Percentiles rank a stretch among this genome's conserved stretches.
phyloP scores from a whole-genome alignment of 1,140 invertebrate species.

The Cataglyphis hispanica region DNA sequence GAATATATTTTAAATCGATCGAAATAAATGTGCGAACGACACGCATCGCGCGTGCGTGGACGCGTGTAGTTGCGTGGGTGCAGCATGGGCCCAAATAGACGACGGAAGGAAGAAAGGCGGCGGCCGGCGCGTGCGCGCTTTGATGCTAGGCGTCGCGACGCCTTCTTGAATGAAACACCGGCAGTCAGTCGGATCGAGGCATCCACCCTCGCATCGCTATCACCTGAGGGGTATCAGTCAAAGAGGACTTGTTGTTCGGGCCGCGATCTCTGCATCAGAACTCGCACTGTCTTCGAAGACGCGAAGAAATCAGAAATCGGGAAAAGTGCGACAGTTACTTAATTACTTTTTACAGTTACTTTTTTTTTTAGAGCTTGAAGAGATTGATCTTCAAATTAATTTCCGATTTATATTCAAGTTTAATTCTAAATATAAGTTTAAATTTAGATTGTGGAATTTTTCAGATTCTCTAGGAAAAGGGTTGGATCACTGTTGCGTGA shows the following conservation, averaged over 20 bases:
- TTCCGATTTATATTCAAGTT: not conserved
- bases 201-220: constrained; percentile 73
- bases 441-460: not conserved
- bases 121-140: constrained; percentile 71
- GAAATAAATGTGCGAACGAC: constrained; percentile 77
- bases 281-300: not conserved
- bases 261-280: not conserved
- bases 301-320: not conserved
- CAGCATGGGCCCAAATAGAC: constrained; percentile 39
- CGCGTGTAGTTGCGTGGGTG: constrained; percentile 53
- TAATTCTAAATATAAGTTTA: not conserved
- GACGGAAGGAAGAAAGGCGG: constrained; percentile 55
- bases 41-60: constrained; percentile 33
- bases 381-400: not conserved
- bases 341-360: too few relatives aligned
- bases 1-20: constrained; percentile 77
- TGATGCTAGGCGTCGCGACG: constrained; percentile 71
- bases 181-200: constrained; percentile 78
- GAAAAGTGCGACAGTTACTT: constrained; percentile 12
- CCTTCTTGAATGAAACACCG: constrained; percentile 80
- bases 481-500: not conserved
- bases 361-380: not conserved
- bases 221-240: constrained; percentile 62
- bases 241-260: not conserved
- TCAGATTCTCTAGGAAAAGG: not conserved